Conservation (phyloP, 1,140 invertebrate species). For the Oscheius sp. region DNA sequence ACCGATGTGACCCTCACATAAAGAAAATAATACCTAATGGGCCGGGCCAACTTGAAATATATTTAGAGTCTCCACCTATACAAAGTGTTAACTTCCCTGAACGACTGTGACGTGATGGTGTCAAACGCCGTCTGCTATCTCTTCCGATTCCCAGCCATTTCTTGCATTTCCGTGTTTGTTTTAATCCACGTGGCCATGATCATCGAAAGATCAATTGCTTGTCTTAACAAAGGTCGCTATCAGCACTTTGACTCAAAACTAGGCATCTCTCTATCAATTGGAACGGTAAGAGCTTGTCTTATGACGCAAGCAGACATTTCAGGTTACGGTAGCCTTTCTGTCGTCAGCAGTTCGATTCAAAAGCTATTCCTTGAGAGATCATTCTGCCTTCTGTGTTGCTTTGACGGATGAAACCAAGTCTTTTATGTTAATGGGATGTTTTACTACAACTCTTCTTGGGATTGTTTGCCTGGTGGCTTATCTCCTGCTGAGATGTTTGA, state of each 20-base stretch:
- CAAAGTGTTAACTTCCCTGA: not conserved
- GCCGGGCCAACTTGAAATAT: too few species aligned
- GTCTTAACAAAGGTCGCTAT: not conserved
- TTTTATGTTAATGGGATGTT: not conserved
- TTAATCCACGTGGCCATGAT: not conserved
- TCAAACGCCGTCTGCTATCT: not conserved
- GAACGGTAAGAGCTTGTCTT: not conserved
- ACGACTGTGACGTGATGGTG: not conserved
- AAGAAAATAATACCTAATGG: too few species aligned
- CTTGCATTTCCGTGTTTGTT: not conserved
- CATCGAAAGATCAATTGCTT: not conserved
- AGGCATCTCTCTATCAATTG: not conserved
- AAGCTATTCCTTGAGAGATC: not conserved
- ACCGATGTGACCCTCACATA: too few species aligned
- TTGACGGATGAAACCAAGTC: not conserved
- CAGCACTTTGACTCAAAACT: not conserved
- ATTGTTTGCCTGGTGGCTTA: not conserved
- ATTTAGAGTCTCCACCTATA: not conserved
- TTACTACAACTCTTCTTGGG: not conserved
- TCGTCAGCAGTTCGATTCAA: not conserved
- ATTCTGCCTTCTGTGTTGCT: not conserved
- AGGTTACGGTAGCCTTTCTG: too few species aligned
- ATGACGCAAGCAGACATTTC: not conserved
- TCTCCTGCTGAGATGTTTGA: not conserved
- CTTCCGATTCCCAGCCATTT: not conserved